phyloP scores from a whole-genome alignment of 2,797 vertebrate genomes.

The Bufotes viridis region DNA sequence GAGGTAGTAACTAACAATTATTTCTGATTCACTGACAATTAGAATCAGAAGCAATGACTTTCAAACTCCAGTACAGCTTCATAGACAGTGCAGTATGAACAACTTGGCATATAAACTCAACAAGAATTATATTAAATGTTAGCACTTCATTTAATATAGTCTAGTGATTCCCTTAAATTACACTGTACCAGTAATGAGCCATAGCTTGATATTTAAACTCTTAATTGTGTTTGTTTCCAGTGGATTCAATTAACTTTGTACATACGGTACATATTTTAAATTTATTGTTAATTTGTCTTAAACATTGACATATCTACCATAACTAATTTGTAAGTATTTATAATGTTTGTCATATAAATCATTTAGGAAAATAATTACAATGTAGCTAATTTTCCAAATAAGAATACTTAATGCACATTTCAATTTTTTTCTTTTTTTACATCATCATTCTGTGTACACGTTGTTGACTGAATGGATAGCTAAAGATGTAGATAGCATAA shows the following conservation, averaged over 20 bases:
- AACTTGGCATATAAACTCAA: background rate
- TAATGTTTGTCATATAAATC: constrained; percentile 33
- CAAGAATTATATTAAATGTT: background rate
- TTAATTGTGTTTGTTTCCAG: constrained; percentile 43
- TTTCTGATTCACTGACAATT: background rate
- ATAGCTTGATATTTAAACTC: constrained; percentile 42
- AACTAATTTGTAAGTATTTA: constrained; percentile 34
- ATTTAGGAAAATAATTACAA: constrained; percentile 46
- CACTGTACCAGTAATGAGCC: constrained; percentile 42
- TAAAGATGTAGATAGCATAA: background rate
- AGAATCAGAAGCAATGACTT: background rate
- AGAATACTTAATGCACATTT: background rate
- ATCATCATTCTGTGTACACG: background rate
- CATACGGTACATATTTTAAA: constrained; percentile 42
- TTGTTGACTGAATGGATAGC: too few relatives aligned
- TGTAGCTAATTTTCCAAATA: constrained; percentile 26
- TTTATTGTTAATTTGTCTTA: constrained; percentile 51
- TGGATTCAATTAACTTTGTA: constrained; percentile 50
- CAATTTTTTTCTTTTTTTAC: background rate
- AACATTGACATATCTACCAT: constrained; percentile 35
- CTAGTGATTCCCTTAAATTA: constrained; percentile 38
- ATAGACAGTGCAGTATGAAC: background rate
- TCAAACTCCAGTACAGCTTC: background rate
- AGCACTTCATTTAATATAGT: constrained; percentile 28
- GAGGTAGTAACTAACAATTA: background rate